Conservation (phyloP, 2,113 vertebrate species). For the Takifugu flavidus region DNA sequence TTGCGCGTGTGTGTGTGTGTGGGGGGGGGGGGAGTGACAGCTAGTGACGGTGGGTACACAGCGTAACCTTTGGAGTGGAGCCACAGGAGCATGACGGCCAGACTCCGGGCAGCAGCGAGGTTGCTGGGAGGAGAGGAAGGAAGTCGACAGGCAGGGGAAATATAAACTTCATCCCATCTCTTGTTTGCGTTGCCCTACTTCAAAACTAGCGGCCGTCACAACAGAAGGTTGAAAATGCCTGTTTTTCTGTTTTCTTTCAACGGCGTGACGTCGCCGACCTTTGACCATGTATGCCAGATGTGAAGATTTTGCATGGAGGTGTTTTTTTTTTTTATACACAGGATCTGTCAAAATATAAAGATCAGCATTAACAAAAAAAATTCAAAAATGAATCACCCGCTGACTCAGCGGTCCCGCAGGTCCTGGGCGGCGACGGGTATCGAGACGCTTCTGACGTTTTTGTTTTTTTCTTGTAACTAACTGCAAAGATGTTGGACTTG, state of each 20-base stretch:
- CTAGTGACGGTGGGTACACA: conserved; percentile 72
- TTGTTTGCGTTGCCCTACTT: conserved; percentile 37
- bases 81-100: conserved; percentile 74
- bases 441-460: too few species aligned
- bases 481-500: too few species aligned
- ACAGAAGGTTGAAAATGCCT: conserved; percentile 15
- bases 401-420: too few species aligned
- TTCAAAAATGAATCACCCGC: too few species aligned
- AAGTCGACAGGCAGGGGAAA: conserved; percentile 59
- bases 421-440: too few species aligned
- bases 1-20: conserved; percentile 24
- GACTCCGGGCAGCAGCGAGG: conserved; percentile 65
- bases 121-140: conserved; percentile 46
- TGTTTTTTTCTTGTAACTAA: too few species aligned
- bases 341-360: too few species aligned
- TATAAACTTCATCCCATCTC: conserved; percentile 56
- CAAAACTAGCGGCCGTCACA: conserved; percentile 5
- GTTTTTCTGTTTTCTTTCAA: neutral
- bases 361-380: too few species aligned
- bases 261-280: too few species aligned
- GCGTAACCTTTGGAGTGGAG: conserved; percentile 72
- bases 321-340: too few species aligned
- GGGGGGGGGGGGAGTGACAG: conserved; percentile 62
- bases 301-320: too few species aligned
- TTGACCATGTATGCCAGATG: too few species aligned